Percentiles rank a stretch among this genome's conserved stretches.
Conservation (phyloP, 2,113 vertebrate species). For the Lycaon pictus region DNA sequence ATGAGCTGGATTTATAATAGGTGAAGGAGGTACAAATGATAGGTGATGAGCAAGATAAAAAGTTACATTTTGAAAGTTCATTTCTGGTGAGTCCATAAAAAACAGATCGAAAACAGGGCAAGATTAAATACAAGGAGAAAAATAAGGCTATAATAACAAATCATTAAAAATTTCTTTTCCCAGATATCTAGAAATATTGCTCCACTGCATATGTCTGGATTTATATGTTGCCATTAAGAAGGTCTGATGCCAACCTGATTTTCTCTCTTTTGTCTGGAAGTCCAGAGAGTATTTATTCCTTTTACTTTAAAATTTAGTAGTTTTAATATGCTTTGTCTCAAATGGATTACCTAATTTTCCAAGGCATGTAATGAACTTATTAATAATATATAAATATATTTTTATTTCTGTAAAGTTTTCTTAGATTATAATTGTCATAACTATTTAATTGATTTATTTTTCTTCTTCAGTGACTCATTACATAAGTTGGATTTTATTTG, state of each 20-base stretch:
- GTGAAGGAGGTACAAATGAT: not conserved
- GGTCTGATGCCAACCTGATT: not conserved
- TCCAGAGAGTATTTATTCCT: not conserved
- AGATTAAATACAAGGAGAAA: not conserved
- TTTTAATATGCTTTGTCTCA: not conserved
- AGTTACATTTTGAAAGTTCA: not conserved
- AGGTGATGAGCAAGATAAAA: not conserved
- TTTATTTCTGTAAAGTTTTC: not conserved
- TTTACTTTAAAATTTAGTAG: not conserved
- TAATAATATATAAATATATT: not conserved
- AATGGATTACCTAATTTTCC: not conserved
- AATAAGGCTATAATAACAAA: not conserved
- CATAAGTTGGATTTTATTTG: not conserved
- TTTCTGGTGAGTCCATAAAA: not conserved
- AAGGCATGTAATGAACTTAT: not conserved
- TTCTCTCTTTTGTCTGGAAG: not conserved
- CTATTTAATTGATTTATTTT: not conserved
- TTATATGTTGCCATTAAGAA: not conserved
- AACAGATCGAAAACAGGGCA: not conserved
- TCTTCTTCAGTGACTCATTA: not conserved
- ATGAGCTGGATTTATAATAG: not conserved
- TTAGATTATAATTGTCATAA: not conserved
- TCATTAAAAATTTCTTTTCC: not conserved
- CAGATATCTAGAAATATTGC: not conserved
- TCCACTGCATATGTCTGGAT: not conserved